Conservation (phyloP, 2,113 vertebrate species). For the Phainopepla nitens region DNA sequence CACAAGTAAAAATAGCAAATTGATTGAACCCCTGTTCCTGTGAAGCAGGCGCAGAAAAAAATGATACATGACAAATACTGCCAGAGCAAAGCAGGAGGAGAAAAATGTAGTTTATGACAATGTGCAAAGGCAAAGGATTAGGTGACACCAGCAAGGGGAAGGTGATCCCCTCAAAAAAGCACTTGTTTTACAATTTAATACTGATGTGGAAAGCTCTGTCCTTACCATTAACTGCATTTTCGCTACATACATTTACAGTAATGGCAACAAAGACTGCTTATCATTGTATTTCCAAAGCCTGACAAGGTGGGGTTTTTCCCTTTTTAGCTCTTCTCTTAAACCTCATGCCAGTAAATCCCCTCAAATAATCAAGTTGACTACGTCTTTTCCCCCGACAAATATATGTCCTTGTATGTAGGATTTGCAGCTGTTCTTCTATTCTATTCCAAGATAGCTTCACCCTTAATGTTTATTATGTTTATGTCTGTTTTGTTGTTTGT, state of each 20-base stretch:
- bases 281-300: not conserved
- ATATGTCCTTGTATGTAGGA: accelerated
- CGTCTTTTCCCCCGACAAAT: not conserved
- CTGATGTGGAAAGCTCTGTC: not conserved
- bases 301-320: not conserved
- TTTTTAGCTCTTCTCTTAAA: not conserved
- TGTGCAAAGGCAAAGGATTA: not conserved
- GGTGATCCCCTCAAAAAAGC: not conserved
- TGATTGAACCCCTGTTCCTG: not conserved
- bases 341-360: not conserved
- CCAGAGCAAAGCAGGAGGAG: not conserved
- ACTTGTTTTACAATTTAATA: not conserved
- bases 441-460: not conserved
- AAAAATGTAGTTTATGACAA: not conserved
- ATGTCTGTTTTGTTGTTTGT: not conserved
- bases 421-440: not conserved
- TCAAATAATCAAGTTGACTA: not conserved
- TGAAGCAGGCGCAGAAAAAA: not conserved
- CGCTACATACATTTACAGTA: not conserved
- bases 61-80: not conserved
- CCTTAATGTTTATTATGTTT: not conserved
- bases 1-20: not conserved
- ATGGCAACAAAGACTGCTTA: not conserved
- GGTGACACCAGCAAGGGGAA: not conserved
- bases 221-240: not conserved